Base-by-base conservation (phyloP, 2,797 vertebrate genomes). In the Pseudotriccus pelzelni region DNA sequence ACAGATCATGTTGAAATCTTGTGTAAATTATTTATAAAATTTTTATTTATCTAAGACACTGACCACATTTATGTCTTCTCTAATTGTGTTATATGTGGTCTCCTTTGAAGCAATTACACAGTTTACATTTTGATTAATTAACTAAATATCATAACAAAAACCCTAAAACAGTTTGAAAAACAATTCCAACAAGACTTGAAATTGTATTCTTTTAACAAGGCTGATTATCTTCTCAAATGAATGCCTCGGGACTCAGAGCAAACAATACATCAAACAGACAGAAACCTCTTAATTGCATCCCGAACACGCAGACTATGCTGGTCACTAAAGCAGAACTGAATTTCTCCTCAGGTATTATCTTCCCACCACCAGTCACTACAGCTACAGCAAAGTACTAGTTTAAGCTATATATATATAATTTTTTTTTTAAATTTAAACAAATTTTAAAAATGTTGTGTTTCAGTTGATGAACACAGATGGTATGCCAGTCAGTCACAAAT, bases 81-180 rank as follows among this genome's bases (percentile, higher is more conserved):
- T 76, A 78, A 77, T 89, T 90, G 84, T 80, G 56, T 93, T 92
- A 49, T 37, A 79, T 87, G 67, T 77, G 16, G n/a, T 59, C 70
- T 70, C 67, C 90, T 95, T 88, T 89, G 92, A 97, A 94, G 60
- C 56, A 90, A 87, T 78, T 82, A 93, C 34, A 34, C 49, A 93
- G 91, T 94, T 94, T 87, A 93, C 37, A 60, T 90, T 94, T 93
- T 52, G 34, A 88, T 93, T 88, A n/a, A 49, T 67, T 91, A 92
- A 69, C 66, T 59, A 88, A 91, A 81, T 66, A 79, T 43, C 6
- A 6, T 46, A 86, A 83, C 39, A 64, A 77, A 70, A 36, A 10
- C 3, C 5, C 30, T 22, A 62, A 68, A 92, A 8, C 11, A 36
- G 20, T 87, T 91, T 68, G 9, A 78, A 85, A 84, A 92, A 39